phyloP scores from a whole-genome alignment of 2,797 vertebrate species.

The Danio kyathit region DNA sequence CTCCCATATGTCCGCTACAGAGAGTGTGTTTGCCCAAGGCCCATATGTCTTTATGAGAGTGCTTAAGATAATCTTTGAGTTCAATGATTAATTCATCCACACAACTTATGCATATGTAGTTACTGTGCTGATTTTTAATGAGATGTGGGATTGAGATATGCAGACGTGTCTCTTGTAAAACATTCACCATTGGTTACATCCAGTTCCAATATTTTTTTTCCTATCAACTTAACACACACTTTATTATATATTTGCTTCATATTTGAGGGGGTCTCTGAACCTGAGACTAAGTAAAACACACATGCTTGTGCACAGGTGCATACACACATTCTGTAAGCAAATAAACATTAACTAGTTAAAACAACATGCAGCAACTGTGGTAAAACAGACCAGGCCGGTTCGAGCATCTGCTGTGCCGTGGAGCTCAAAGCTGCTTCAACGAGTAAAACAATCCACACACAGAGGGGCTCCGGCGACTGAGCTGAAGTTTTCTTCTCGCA shows the following conservation, averaged over 20 bases:
- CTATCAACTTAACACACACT: neutral
- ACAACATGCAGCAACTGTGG: conserved; percentile 63
- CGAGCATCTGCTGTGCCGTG: conserved; percentile 53
- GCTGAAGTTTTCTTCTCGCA: neutral
- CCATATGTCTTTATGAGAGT: conserved; percentile 40
- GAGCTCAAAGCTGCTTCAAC: conserved; percentile 30
- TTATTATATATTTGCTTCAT: neutral
- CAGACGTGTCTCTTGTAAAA: neutral
- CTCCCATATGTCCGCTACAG: conserved; percentile 58
- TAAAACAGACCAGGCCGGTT: conserved; percentile 57
- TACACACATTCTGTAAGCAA: conserved; percentile 51
- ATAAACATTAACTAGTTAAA: conserved; percentile 63
- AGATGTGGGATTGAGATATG: conserved; percentile 4
- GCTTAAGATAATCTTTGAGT: conserved; percentile 33
- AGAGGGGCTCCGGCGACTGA: neutral
- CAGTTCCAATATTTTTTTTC: neutral
- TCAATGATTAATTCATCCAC: conserved; percentile 35
- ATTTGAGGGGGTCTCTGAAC: neutral
- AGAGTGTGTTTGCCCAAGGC: conserved; percentile 37
- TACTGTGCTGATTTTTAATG: conserved; percentile 7
- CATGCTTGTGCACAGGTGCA: conserved; percentile 27
- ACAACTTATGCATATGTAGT: neutral
- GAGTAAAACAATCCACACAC: conserved; percentile 10
- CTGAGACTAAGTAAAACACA: conserved; percentile 27
- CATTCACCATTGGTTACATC: neutral